Evolutionary conservation across 30 jellyfish, hydroid and myxozoan genomes (phyloP), one percentile per base, ranked within the genome.

Genomic region (Aurelia sp.): DNA sequence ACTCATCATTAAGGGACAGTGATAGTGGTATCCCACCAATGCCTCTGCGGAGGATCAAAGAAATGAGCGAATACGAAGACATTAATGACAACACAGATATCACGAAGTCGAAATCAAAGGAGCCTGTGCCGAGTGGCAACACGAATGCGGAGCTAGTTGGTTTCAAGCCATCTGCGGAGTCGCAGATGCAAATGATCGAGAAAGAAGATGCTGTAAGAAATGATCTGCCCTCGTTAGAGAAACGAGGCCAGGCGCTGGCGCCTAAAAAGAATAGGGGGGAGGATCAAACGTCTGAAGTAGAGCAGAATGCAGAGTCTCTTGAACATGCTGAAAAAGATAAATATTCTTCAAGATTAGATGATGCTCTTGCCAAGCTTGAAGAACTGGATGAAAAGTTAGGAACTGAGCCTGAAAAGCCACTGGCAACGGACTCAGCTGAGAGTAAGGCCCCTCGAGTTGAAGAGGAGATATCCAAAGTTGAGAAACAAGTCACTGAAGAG

Each of bases 31-130:
- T 92, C n/a, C 98, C 98, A 4, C 98, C 98, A 7, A 92, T 92
- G 98, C 98, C 98, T n/a, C 89, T 92, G 82, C 86, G 98, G 23
- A 92, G 89, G 86, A 87, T 92, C 98, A 92, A 92, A 66, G 98
- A 92, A 31, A 71, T 92, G 75, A 80, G 96, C 53, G 91, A 71
- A 19, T 96, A 76, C 65, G 87, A 76, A 23, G 73, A 74, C 33
- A 21, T 91, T 40, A 37, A 79, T 68, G 96, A 92, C 5, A 93
- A 80, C 19, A 81, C 93, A 53, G 92, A 88, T 57, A 81, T 88
- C 40, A 78, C 87, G 4, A 76, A 63, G 13, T 31, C 73, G 22
- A 87, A 78, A 47, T 30, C 87, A 15, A 86, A 86, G 62, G 97
- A 92, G 63, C 82, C 87, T 13, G 91, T 33, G 9, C 85, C 66